Evolutionary conservation across 2,797 vertebrate genomes (phyloP), one percentile per base, ranked within the genome.

Genomic region (Hypotaenidia philippensis): DNA sequence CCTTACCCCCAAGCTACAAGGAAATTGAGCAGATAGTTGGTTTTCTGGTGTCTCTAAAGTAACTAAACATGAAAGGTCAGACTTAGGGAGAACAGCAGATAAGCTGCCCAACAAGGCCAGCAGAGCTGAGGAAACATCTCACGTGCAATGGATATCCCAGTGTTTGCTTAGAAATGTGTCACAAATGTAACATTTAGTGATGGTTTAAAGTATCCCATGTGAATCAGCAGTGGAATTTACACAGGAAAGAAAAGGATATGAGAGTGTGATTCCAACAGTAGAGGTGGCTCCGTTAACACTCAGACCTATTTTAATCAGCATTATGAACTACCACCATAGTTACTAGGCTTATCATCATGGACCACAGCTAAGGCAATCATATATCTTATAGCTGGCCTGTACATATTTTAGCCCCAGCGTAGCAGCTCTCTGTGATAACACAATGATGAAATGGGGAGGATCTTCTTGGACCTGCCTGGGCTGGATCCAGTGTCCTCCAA

Each of bases 51-150:
- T 49, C 85, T 93, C 92, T 78, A 92, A 85, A 87, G 77, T 32
- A 82, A 77, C 77, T 53, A 38, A 88, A 86, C 68, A 71, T 75
- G 92, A 94, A 92, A 95, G 94, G 89, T 81, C 71, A 93, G 82
- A 77, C 44, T 65, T 76, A 61, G 8, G 44, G 29, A 90, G 60
- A 94, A 34, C 38, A 77, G 61, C 1, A 87, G 95, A 91, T 97
- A 95, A 96, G 84, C 90, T 92, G 55, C 50, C 70, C 89, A 89
- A 93, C 90, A 96, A 94, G 71, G 81, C 84, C 31, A 6, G 61
- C 49, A 93, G 89, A 93, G 72, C 81, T 71, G 59, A 90, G 65
- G 90, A 95, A 96, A 92, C 75, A 82, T 25, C 17, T 75, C 69
- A 41, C 74, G 75, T 90, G 75, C 84, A 74, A 41, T 15, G 85